These are phyloP conservation scores for Macaca nemestrina DNA, from an alignment of 2,113 vertebrate species.

Conservation along the genomic window DNA sequence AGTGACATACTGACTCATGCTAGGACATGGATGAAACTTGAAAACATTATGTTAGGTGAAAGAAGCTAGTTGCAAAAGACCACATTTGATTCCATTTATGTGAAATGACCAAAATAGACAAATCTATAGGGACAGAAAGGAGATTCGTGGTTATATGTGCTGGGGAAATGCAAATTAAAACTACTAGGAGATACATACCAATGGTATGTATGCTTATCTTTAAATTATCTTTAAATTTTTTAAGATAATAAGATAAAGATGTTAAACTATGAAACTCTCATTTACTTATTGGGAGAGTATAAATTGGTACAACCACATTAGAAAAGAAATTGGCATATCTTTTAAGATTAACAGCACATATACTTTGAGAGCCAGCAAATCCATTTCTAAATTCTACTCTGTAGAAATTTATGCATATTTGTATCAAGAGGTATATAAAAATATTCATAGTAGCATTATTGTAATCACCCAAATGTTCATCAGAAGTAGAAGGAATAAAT, in stretches of 20 bases:
- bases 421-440: not conserved
- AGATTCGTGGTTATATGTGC: not conserved
- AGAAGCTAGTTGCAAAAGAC: not conserved
- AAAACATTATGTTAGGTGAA: not conserved
- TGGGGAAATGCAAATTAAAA: conserved; percentile 14
- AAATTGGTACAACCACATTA: not conserved
- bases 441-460: not conserved
- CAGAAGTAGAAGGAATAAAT: not conserved
- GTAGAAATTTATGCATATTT: not conserved
- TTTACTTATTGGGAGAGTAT: not conserved
- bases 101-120: not conserved
- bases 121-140: not conserved
- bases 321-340: conserved; percentile 22
- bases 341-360: not conserved
- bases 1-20: not conserved
- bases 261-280: not conserved
- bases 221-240: not conserved
- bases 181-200: not conserved
- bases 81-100: not conserved
- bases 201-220: not conserved
- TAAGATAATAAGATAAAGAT: conserved; percentile 37
- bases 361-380: not conserved
- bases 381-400: not conserved
- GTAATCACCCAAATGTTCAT: not conserved
- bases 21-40: not conserved